Evolutionary conservation across 2,797 vertebrate genomes (phyloP).

Genomic region (Dallia pectoralis): DNA sequence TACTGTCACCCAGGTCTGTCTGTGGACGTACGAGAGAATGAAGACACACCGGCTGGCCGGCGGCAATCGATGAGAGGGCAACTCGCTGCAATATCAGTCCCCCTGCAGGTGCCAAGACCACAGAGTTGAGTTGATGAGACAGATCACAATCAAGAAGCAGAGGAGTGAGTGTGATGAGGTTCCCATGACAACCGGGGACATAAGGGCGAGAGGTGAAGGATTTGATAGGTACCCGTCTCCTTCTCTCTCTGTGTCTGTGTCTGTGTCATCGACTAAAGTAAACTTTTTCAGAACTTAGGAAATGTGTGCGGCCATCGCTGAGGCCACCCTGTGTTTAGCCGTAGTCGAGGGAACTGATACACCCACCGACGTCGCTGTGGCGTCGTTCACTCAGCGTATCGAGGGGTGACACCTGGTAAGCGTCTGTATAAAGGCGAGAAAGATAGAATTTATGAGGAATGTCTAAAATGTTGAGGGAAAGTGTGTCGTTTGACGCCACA

Average conservation of each 20-base stretch:
- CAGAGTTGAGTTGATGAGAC: slow-evolving; percentile 52
- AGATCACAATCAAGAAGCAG: slow-evolving; percentile 38
- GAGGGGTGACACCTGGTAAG: slow-evolving; percentile 35
- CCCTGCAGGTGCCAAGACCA: slow-evolving; percentile 34
- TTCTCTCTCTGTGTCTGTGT: slow-evolving; percentile 47
- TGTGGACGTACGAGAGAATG: slow-evolving; percentile 27
- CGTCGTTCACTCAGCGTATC: slow-evolving; percentile 20
- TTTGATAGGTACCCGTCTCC: slow-evolving; percentile 47
- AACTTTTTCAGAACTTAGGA: slow-evolving; percentile 53
- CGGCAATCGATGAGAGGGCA: slow-evolving; percentile 64
- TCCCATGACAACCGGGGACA: slow-evolving; percentile 49
- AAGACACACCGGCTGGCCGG: slow-evolving; percentile 35
- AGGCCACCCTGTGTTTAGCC: background rate
- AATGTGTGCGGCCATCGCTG: background rate
- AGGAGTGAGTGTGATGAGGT: slow-evolving; percentile 68
- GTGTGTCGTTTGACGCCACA: background rate
- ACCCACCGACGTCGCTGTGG: slow-evolving; percentile 43
- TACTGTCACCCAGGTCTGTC: background rate
- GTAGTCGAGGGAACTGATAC: background rate
- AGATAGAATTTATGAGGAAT: background rate
- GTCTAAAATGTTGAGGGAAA: background rate
- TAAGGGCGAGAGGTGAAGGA: slow-evolving; percentile 49
- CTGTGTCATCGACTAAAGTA: slow-evolving; percentile 45
- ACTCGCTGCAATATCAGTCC: slow-evolving; percentile 58
- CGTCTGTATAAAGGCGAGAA: slow-evolving; percentile 36